Conservation (phyloP, 2,797 vertebrate species). For the Phrynocephalus vlangalii region DNA sequence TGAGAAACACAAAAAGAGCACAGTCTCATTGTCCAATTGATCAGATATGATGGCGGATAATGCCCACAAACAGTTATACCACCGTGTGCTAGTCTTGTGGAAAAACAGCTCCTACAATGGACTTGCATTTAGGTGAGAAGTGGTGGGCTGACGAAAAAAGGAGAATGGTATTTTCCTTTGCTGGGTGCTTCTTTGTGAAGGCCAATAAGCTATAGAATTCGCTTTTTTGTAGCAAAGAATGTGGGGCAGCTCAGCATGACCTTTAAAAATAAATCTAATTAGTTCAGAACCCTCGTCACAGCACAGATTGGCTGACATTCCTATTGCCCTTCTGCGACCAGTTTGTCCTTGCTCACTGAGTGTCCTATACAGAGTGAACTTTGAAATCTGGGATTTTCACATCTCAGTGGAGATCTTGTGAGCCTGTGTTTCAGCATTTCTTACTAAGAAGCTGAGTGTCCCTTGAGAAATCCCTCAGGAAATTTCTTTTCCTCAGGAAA, state of each 20-base stretch:
- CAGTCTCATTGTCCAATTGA: no score
- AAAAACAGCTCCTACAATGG: no score
- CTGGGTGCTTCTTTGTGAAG: background rate
- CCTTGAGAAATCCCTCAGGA: constrained; percentile 8
- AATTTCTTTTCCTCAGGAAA: constrained; percentile 20
- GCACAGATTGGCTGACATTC: background rate
- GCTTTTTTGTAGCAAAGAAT: background rate
- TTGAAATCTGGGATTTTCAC: background rate
- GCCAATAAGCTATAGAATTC: background rate
- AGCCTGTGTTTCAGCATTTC: constrained; percentile 12
- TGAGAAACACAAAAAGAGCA: background rate
- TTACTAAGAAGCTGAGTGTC: background rate
- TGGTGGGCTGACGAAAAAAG: no score
- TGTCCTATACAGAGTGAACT: background rate
- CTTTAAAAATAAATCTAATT: background rate
- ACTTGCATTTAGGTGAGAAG: no score
- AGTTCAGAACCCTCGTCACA: background rate
- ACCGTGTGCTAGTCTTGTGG: background rate
- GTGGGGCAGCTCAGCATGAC: background rate
- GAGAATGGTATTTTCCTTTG: no score
- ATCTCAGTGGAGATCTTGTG: background rate
- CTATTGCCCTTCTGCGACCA: background rate
- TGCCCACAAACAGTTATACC: background rate
- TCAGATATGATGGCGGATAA: background rate
- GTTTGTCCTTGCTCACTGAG: constrained; percentile 3